phyloP scores from a whole-genome alignment of 2,113 vertebrate species.

The Callochromis pleurospilus region DNA sequence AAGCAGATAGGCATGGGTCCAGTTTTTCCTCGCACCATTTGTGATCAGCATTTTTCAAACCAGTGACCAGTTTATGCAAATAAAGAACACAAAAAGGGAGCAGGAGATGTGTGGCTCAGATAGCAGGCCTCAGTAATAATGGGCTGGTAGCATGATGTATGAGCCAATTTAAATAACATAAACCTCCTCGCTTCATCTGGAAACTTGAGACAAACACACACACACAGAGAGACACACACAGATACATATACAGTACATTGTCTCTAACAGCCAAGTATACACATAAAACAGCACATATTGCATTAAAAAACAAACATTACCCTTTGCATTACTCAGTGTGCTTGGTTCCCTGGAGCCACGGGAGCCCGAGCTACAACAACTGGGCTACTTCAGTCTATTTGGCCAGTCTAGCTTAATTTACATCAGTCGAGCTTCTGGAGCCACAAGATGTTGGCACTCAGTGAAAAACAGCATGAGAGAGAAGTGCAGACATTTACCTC shows the following conservation, averaged over 20 bases:
- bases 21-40: conserved; percentile 52
- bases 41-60: conserved; percentile 36
- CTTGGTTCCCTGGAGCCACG: conserved; percentile 10
- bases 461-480: not conserved
- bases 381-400: conserved; percentile 46
- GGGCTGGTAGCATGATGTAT: conserved; percentile 42
- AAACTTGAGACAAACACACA: conserved; percentile 14
- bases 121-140: conserved; percentile 47
- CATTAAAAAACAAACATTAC: conserved; percentile 27
- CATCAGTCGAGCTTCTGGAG: conserved; percentile 25
- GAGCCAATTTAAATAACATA: conserved; percentile 57
- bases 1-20: conserved; percentile 52
- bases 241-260: not conserved
- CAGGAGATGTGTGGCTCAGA: conserved; percentile 53
- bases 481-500: not conserved
- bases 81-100: conserved; percentile 41
- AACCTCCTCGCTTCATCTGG: conserved; percentile 32
- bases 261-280: not conserved
- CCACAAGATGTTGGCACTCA: conserved; percentile 36
- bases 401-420: conserved; percentile 46
- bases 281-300: not conserved
- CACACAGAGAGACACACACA: not conserved
- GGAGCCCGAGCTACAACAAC: conserved; percentile 48
- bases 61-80: conserved; percentile 67
- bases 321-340: conserved; percentile 10